These are phyloP conservation scores for Pristionchus mayeri DNA, from an alignment of 2,888 invertebrate species.

Conservation along the genomic window DNA sequence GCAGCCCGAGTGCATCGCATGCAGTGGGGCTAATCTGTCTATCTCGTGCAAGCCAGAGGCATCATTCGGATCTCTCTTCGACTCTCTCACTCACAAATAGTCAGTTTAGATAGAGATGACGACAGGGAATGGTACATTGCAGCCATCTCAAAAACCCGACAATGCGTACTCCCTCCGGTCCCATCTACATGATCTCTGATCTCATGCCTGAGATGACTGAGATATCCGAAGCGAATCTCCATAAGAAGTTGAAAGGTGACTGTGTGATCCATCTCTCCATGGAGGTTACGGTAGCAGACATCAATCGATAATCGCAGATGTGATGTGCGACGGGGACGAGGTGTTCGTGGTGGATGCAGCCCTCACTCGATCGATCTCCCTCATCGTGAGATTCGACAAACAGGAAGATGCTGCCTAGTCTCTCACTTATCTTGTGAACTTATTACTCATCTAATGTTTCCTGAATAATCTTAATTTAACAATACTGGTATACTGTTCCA, in stretches of 20 bases:
- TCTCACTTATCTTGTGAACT: not conserved
- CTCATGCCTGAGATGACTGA: slow-evolving; percentile 90
- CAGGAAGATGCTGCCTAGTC: slow-evolving; percentile 44
- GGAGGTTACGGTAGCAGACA: not conserved
- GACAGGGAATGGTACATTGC: too few species aligned
- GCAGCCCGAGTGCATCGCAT: slow-evolving; percentile 87
- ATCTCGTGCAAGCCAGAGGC: slow-evolving; percentile 79
- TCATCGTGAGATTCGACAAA: slow-evolving; percentile 75
- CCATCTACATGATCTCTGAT: slow-evolving; percentile 89
- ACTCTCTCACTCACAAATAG: slow-evolving; percentile 86
- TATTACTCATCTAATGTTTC: too few species aligned
- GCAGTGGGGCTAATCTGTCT: slow-evolving; percentile 79
- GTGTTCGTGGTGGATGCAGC: slow-evolving; percentile 93
- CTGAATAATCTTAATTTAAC: not conserved
- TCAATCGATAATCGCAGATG: slow-evolving; percentile 80
- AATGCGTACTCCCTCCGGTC: slow-evolving; percentile 86
- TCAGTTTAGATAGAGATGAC: slow-evolving; percentile 65
- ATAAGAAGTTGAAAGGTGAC: slow-evolving; percentile 84
- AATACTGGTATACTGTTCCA: slow-evolving; percentile 35
- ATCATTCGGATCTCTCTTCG: slow-evolving; percentile 86
- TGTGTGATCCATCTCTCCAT: not conserved
- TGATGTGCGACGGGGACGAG: slow-evolving; percentile 89
- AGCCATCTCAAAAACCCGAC: slow-evolving; percentile 90
- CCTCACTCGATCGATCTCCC: slow-evolving; percentile 81
- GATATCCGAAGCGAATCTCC: slow-evolving; percentile 89